A percentile compares a stretch with the other conserved stretches of the same genome.
phyloP scores from a whole-genome alignment of 2,797 vertebrate genomes.

The Triplophysa bombifrons region DNA sequence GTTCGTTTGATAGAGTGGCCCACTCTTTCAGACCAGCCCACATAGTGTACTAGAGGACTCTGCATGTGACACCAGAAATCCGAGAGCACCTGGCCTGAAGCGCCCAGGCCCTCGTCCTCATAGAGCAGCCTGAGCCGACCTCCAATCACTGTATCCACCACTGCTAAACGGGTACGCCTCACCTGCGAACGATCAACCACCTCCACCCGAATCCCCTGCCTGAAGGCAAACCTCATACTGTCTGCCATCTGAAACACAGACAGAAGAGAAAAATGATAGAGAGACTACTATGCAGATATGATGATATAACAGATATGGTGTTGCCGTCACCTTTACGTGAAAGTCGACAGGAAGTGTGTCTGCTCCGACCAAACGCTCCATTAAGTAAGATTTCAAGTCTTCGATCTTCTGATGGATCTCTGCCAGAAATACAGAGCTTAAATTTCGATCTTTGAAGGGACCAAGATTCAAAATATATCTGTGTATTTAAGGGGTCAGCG shows the following conservation, averaged over 20 bases:
- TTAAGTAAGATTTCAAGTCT: slow-evolving; percentile 93
- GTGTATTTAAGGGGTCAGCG: slow-evolving; percentile 27
- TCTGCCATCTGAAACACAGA: slow-evolving; percentile 82
- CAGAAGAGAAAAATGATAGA: background rate
- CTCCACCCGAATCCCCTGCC: slow-evolving; percentile 87
- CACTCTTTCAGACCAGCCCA: slow-evolving; percentile 91
- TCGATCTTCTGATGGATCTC: slow-evolving; percentile 70
- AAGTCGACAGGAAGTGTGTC: slow-evolving; percentile 93
- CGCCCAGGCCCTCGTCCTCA: slow-evolving; percentile 81
- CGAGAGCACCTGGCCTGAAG: slow-evolving; percentile 74
- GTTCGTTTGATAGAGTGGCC: slow-evolving; percentile 85
- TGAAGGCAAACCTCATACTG: slow-evolving; percentile 84
- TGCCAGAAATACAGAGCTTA: slow-evolving; percentile 47
- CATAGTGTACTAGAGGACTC: slow-evolving; percentile 90
- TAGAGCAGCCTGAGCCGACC: slow-evolving; percentile 90
- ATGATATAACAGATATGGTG: background rate
- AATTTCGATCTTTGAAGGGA: background rate
- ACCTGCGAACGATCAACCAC: slow-evolving; percentile 89
- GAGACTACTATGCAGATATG: background rate
- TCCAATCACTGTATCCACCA: slow-evolving; percentile 83
- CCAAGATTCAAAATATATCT: background rate
- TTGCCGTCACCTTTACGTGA: slow-evolving; percentile 84
- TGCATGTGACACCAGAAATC: slow-evolving; percentile 97
- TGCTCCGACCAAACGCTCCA: slow-evolving; percentile 88
- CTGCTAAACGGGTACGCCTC: slow-evolving; percentile 84